These are phyloP conservation scores for Pemphigus obesinymphae DNA, from an alignment of 1,140 invertebrate genomes.

Conservation along the genomic window DNA sequence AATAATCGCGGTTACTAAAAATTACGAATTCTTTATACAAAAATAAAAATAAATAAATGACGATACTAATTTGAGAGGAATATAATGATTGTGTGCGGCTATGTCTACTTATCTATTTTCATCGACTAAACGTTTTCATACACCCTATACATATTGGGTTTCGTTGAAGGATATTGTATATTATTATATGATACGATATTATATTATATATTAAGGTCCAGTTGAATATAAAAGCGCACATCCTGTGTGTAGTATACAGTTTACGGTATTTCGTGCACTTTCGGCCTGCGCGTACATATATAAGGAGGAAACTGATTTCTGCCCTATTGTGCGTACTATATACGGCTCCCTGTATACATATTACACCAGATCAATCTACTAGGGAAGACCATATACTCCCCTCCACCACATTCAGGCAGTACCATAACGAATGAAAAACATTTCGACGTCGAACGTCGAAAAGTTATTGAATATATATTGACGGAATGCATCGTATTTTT, in stretches of 20 bases:
- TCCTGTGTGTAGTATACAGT: background rate
- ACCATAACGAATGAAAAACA: background rate
- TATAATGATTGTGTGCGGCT: too few species aligned
- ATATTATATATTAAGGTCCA: background rate
- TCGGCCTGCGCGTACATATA: background rate
- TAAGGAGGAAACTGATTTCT: slow-evolving; percentile 3
- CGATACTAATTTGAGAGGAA: too few species aligned
- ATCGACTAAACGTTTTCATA: background rate
- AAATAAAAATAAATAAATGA: too few species aligned
- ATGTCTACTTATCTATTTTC: background rate
- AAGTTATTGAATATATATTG: slow-evolving; percentile 5
- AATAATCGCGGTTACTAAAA: too few species aligned
- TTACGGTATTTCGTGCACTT: background rate
- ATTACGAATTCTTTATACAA: too few species aligned
- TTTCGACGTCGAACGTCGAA: background rate
- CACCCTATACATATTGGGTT: background rate
- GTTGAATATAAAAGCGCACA: background rate
- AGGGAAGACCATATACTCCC: background rate
- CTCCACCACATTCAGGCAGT: background rate
- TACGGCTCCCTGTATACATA: too few species aligned
- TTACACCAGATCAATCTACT: slow-evolving; percentile 10
- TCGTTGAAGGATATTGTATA: background rate
- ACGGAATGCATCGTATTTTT: background rate
- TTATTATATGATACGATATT: too few species aligned
- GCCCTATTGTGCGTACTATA: background rate